Evolutionary conservation across 2,113 vertebrate genomes (phyloP), one percentile per base, ranked within the genome.

Genomic region (Sterrhoptilus dennistouni): DNA sequence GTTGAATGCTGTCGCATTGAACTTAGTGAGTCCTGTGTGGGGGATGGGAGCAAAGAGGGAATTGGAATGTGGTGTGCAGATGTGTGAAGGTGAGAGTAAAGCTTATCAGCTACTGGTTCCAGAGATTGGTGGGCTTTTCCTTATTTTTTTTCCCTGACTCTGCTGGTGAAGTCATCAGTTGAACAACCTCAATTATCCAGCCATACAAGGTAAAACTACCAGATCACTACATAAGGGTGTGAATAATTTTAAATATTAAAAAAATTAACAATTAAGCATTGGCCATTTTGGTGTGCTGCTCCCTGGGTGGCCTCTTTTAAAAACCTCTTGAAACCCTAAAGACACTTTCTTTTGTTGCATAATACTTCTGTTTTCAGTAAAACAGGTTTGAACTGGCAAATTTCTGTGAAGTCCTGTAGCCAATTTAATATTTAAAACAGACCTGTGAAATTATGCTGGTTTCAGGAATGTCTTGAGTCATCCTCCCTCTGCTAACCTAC

Each of bases 71-170:
- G 96, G 90, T 56, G 69, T 82, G 61, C 96, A 96, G 95, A 94
- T 96, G 95, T 94, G 69, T 52, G 76, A 96, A 93, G 96, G 95
- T 96, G 95, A 96, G 92, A 94, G 60, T 89, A 95, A 96, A 94
- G 69, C 80, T 87, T 90, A 94, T 97, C 93, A 89, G 92, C 96
- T 97, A 94, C 96, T 87, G 57, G n/a, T 92, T 96, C 86, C 68
- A 90, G 60, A 75, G 89, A 6, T 27, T 78, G 35, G 52, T 87
- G 77, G 72, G 35, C 8, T 90, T 97, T 84, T 72, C 20, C 53
- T 81, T 90, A 80, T 6, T 57, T 61, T 91, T 87, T 84, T 44
- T 82, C 60, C 45, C 28, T 60, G n/a, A 16, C n/a, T 92, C 33
- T 50, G 49, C 33, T 89, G 56, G 44, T 89, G 52, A 90, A 90